Conservation (phyloP, 1,140 invertebrate species). For the Bombus waltoni region DNA sequence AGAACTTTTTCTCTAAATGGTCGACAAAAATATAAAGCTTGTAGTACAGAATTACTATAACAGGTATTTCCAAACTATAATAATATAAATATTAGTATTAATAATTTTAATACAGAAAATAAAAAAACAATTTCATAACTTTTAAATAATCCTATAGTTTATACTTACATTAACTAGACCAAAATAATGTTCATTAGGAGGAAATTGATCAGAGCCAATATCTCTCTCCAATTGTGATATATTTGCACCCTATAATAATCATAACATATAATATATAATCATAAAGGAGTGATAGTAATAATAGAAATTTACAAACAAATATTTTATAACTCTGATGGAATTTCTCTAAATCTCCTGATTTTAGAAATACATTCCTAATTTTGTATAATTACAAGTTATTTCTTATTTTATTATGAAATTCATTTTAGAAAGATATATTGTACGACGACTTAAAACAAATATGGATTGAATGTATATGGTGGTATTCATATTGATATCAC, state of each 20-base stretch:
- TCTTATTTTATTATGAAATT: not conserved
- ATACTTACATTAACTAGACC: constrained; percentile 97
- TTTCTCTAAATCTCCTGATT: not conserved
- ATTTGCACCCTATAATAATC: constrained; percentile 93
- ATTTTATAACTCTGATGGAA: not conserved
- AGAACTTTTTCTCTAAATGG: constrained; percentile 99
- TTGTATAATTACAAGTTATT: not conserved
- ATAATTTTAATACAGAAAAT: not conserved
- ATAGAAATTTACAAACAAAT: not conserved
- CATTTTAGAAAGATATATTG: not conserved
- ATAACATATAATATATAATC: not conserved
- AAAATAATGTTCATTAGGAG: constrained; percentile 99
- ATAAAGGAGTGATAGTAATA: constrained; percentile 2
- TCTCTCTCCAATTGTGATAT: constrained; percentile 98
- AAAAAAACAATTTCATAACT: not conserved
- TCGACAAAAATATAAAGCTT: constrained; percentile 99
- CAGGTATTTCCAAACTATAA: constrained; percentile 99
- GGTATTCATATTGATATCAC: not conserved
- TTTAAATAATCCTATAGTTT: constrained; percentile 10
- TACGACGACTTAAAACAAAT: not conserved
- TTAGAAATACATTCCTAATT: not conserved
- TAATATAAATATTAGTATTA: constrained; percentile 58
- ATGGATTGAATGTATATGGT: not conserved
- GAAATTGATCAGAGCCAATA: constrained; percentile 98
- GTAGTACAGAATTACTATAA: constrained; percentile 99